Percentiles rank a stretch among this genome's conserved stretches.
These are phyloP conservation scores for Rhimphoctona megacephalus DNA, from an alignment of 2,888 invertebrate species.

Conservation along the genomic window DNA sequence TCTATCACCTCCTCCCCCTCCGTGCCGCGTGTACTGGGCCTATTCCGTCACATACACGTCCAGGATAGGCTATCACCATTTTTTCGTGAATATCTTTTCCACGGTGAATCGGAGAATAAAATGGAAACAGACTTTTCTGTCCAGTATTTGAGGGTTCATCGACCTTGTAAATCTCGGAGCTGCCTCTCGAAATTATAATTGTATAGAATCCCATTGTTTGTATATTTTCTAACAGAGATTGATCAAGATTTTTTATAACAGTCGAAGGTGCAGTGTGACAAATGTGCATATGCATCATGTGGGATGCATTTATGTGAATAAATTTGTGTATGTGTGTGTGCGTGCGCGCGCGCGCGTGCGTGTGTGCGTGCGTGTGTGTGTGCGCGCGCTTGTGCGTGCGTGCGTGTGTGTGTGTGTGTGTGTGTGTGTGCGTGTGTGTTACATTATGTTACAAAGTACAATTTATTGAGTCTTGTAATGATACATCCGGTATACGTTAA, in stretches of 20 bases:
- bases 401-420: neutral
- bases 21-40: too few relatives aligned
- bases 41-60: too few relatives aligned
- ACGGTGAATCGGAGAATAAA: neutral
- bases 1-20: too few relatives aligned
- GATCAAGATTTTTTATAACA: neutral
- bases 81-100: neutral
- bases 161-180: neutral
- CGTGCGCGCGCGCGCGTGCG: too few relatives aligned
- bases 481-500: conserved; percentile 54
- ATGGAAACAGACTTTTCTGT: neutral
- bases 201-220: neutral
- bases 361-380: neutral
- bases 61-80: neutral
- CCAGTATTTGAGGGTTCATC: neutral
- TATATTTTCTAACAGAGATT: neutral
- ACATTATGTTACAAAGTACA: neutral
- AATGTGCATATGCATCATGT: neutral
- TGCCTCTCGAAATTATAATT: neutral
- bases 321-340: neutral
- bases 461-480: neutral
- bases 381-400: neutral
- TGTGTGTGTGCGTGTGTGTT: neutral
- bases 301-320: neutral
- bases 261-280: neutral